Evolutionary conservation across 2,888 invertebrate species (phyloP).

Genomic region (Aspidiotus destructor): DNA sequence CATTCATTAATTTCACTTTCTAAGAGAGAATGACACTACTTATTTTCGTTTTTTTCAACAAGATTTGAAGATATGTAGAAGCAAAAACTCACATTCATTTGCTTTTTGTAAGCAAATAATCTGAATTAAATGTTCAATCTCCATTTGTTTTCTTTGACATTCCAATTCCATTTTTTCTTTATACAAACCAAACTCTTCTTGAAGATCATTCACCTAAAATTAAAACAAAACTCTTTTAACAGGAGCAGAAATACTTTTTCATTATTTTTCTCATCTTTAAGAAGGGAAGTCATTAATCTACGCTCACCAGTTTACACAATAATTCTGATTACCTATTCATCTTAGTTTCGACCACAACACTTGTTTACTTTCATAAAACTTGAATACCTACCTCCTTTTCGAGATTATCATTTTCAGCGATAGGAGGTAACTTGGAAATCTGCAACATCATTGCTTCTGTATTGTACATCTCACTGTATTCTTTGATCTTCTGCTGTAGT

Average conservation of each 20-base stretch:
- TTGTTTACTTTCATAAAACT: too few relatives aligned
- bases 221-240: background rate
- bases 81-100: background rate
- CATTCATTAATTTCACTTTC: too few relatives aligned
- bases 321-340: too few relatives aligned
- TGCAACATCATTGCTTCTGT: constrained; percentile 37
- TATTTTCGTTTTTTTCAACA: too few relatives aligned
- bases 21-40: too few relatives aligned
- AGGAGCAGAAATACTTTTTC: too few relatives aligned
- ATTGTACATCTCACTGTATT: constrained; percentile 66
- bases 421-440: constrained; percentile 52
- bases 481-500: constrained; percentile 62
- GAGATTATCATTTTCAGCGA: constrained; percentile 61
- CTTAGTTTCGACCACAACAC: too few relatives aligned
- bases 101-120: constrained; percentile 24
- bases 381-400: constrained; percentile 49
- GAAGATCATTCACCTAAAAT: constrained; percentile 19
- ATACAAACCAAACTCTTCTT: constrained; percentile 24
- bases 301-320: too few relatives aligned
- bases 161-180: constrained; percentile 28
- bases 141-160: constrained; percentile 20
- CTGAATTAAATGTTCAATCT: constrained; percentile 25
- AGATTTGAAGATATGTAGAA: too few relatives aligned
- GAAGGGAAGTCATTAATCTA: too few relatives aligned
- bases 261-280: too few relatives aligned